Conservation (phyloP, 2,888 invertebrate species). For the Melanargia galathea region DNA sequence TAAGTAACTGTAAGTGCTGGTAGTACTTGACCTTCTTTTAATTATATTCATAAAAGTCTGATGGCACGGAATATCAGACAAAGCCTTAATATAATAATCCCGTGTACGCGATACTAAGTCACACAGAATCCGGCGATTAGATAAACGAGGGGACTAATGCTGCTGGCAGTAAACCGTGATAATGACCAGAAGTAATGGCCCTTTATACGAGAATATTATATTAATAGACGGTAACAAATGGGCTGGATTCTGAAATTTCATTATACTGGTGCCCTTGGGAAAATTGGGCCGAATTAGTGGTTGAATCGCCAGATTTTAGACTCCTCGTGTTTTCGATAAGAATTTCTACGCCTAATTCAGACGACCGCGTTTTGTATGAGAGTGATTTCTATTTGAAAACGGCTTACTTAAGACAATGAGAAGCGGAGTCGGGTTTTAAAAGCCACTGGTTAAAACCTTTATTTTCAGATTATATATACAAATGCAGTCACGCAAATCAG, state of each 20-base stretch:
- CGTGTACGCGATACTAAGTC: slow-evolving; percentile 23
- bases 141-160: slow-evolving; percentile 40
- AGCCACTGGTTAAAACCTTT: too few relatives aligned
- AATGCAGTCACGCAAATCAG: too few relatives aligned
- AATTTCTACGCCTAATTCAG: too few relatives aligned
- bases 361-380: too few relatives aligned
- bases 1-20: too few relatives aligned
- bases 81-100: slow-evolving; percentile 9
- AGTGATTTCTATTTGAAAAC: too few relatives aligned
- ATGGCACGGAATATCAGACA: slow-evolving; percentile 1
- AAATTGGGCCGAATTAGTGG: slow-evolving; percentile 13
- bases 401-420: too few relatives aligned
- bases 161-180: slow-evolving; percentile 25
- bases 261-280: slow-evolving; percentile 16
- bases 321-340: too few relatives aligned
- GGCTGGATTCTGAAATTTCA: slow-evolving; percentile 16
- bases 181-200: slow-evolving; percentile 40
- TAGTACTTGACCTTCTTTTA: too few relatives aligned
- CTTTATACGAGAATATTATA: slow-evolving; percentile 28
- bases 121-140: slow-evolving; percentile 39
- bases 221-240: slow-evolving; percentile 25
- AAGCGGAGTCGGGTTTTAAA: too few relatives aligned
- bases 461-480: too few relatives aligned
- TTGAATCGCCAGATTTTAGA: background rate
- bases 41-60: background rate